Evolutionary conservation across 1,140 invertebrate genomes (phyloP).

Genomic region (Melitaea cinxia): DNA sequence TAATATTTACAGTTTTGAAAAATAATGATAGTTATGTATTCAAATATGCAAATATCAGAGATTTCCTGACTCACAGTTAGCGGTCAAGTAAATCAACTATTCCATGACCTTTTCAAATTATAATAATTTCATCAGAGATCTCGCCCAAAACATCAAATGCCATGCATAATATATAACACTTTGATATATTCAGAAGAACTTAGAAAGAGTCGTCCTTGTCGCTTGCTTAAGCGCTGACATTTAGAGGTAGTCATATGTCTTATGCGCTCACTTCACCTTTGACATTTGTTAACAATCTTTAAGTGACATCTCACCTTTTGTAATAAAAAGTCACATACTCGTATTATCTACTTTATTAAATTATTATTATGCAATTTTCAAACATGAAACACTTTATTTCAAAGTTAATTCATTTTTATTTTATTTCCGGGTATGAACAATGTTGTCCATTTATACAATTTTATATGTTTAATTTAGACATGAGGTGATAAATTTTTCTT

Average conservation of each 20-base stretch:
- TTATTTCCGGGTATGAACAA: neutral
- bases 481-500: neutral
- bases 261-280: constrained; percentile 72
- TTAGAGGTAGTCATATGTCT: constrained; percentile 78
- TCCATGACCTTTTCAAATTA: constrained; percentile 72
- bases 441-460: neutral
- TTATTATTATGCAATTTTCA: neutral
- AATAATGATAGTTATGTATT: constrained; percentile 40
- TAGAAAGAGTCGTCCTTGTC: constrained; percentile 80
- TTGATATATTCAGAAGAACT: constrained; percentile 71
- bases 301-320: constrained; percentile 71
- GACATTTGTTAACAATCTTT: constrained; percentile 62
- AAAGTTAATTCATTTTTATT: no score
- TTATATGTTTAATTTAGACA: neutral
- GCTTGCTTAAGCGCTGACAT: constrained; percentile 79
- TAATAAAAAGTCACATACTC: constrained; percentile 47
- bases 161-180: constrained; percentile 74
- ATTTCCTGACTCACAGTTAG: constrained; percentile 60
- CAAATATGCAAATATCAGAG: constrained; percentile 49
- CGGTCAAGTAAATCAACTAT: constrained; percentile 72
- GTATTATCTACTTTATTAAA: neutral
- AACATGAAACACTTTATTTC: no score
- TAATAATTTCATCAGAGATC: constrained; percentile 71
- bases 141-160: constrained; percentile 71
- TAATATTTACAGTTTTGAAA: neutral